These are phyloP conservation scores for Kuschelorhynchus macadamiae DNA, from an alignment of 2,888 invertebrate species.

Conservation along the genomic window DNA sequence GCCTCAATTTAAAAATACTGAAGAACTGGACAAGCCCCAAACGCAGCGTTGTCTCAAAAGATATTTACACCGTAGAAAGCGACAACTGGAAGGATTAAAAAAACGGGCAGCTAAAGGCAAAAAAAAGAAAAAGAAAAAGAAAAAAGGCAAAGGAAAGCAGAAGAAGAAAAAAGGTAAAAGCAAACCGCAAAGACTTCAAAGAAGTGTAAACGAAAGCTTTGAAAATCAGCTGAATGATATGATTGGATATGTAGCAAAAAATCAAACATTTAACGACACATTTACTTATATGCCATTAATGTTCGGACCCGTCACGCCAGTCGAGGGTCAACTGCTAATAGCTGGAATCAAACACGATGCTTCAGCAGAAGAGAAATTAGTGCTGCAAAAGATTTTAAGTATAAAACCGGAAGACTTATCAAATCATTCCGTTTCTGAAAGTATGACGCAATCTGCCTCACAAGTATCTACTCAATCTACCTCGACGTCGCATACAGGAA, in stretches of 20 bases:
- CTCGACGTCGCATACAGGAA: not conserved
- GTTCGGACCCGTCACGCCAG: slow-evolving; percentile 50
- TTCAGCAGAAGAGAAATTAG: slow-evolving; percentile 34
- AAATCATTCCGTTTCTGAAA: not conserved
- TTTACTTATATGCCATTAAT: slow-evolving; percentile 54
- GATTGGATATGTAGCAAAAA: slow-evolving; percentile 50
- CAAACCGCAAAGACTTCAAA: not conserved
- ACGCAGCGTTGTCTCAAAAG: slow-evolving; percentile 47
- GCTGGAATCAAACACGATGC: slow-evolving; percentile 37
- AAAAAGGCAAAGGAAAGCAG: slow-evolving; percentile 40
- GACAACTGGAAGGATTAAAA: slow-evolving; percentile 50
- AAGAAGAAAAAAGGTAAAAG: slow-evolving; percentile 14
- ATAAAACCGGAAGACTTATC: not conserved
- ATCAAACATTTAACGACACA: slow-evolving; percentile 51
- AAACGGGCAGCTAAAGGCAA: slow-evolving; percentile 12
- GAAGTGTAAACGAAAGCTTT: slow-evolving; percentile 14
- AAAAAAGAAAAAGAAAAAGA: slow-evolving; percentile 42
- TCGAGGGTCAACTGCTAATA: slow-evolving; percentile 21
- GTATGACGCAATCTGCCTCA: no score
- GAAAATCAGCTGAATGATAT: slow-evolving; percentile 42
- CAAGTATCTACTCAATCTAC: not conserved
- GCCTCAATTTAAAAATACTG: slow-evolving; percentile 38
- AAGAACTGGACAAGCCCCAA: slow-evolving; percentile 45
- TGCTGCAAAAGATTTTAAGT: slow-evolving; percentile 37
- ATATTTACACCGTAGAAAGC: slow-evolving; percentile 47